Evolutionary conservation across 2,113 vertebrate species (phyloP).

Genomic region (Podiceps cristatus): DNA sequence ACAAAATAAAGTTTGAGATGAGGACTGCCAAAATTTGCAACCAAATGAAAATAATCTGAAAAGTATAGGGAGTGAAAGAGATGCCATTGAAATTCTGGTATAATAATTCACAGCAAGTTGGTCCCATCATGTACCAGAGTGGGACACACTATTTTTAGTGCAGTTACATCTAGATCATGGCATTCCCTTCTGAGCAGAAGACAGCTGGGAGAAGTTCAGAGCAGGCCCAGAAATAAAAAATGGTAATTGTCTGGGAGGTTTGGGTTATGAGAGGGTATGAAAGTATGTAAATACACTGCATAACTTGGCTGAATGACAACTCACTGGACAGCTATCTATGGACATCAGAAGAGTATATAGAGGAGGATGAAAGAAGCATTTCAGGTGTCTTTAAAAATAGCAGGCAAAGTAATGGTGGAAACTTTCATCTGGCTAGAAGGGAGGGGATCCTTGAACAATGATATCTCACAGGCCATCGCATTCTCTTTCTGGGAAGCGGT

Average conservation of each 20-base stretch:
- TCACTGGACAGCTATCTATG: not conserved
- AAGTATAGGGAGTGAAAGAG: not conserved
- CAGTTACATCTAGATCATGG: not conserved
- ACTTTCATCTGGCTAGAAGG: not conserved
- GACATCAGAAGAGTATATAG: not conserved
- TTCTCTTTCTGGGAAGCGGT: not conserved
- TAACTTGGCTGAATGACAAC: not conserved
- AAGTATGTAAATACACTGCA: not conserved
- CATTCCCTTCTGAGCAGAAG: not conserved
- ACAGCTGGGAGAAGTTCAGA: not conserved
- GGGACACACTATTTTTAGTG: not conserved
- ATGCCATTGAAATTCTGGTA: not conserved
- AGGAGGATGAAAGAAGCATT: not conserved
- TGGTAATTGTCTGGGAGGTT: not conserved
- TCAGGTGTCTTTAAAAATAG: conserved; percentile 38
- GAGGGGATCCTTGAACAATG: not conserved
- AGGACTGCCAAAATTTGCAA: not conserved
- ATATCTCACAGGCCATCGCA: not conserved
- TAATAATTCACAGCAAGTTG: not conserved
- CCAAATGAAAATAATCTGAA: not conserved
- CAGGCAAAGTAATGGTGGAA: not conserved
- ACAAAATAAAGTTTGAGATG: not conserved
- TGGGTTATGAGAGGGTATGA: not conserved
- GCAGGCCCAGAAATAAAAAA: not conserved
- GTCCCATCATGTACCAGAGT: not conserved